Percentiles rank a stretch among this genome's conserved stretches.
Conservation (phyloP, 2,113 vertebrate genomes). For the Labeo catla region DNA sequence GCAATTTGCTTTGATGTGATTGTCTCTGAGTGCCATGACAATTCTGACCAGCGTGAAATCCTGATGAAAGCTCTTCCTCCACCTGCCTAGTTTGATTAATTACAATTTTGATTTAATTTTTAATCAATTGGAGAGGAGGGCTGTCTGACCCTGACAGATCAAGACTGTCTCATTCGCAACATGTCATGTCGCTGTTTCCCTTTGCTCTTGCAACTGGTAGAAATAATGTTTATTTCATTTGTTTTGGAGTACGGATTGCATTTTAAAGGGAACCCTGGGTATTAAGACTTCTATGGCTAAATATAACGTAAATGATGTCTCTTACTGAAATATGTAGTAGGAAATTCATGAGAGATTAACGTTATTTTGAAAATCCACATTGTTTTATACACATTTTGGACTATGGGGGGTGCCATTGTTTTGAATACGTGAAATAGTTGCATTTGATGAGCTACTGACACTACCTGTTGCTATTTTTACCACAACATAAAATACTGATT, state of each 20-base stretch:
- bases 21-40: constrained; percentile 42
- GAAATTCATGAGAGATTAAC: too few species aligned
- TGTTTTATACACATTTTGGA: too few species aligned
- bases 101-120: constrained; percentile 38
- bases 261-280: not conserved
- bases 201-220: not conserved
- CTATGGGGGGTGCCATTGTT: too few species aligned
- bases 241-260: not conserved
- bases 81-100: constrained; percentile 23
- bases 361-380: too few species aligned
- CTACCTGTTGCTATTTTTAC: too few species aligned
- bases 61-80: constrained; percentile 26
- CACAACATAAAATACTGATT: too few species aligned
- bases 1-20: constrained; percentile 43
- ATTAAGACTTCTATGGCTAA: too few species aligned
- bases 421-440: too few species aligned
- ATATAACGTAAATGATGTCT: too few species aligned
- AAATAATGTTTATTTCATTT: not conserved
- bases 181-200: not conserved
- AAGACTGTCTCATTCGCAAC: not conserved
- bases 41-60: constrained; percentile 7
- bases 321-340: too few species aligned
- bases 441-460: too few species aligned
- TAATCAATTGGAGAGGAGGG: constrained; percentile 37
- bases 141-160: constrained; percentile 27